phyloP scores from a whole-genome alignment of 2,797 vertebrate genomes.

The Pteronotus mesoamericanus region DNA sequence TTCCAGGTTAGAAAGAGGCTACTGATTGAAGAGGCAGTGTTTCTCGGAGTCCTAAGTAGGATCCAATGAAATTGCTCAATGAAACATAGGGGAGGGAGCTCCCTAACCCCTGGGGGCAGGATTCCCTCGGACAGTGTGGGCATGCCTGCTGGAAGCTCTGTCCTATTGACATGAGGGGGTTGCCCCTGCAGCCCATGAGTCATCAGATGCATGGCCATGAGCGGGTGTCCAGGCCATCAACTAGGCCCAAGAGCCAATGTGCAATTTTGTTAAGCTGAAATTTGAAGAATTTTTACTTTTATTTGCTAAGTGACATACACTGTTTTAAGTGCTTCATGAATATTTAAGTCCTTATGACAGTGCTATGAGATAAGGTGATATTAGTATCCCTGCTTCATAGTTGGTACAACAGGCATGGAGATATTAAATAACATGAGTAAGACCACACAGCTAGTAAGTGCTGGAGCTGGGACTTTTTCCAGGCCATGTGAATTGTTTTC shows the following conservation, averaged over 20 bases:
- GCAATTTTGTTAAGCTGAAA: neutral
- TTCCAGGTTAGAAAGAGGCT: neutral
- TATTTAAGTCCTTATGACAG: neutral
- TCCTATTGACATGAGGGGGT: neutral
- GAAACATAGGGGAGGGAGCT: neutral
- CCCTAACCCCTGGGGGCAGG: neutral
- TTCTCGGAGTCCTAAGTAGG: neutral
- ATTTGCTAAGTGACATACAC: neutral
- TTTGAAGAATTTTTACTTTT: neutral
- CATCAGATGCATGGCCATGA: accelerated
- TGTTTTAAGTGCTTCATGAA: neutral
- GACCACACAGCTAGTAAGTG: neutral
- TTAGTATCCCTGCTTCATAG: neutral
- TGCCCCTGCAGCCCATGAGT: no score
- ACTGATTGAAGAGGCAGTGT: neutral
- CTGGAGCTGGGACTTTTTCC: neutral
- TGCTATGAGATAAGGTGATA: neutral
- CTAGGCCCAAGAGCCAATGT: neutral
- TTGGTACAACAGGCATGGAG: neutral
- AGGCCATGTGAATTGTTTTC: neutral
- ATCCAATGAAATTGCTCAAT: neutral
- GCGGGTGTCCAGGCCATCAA: neutral
- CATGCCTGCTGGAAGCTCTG: neutral
- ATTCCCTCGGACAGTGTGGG: neutral
- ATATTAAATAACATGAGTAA: neutral